These are phyloP conservation scores for Lasioglossum leucozonium DNA, from an alignment of 2,888 invertebrate genomes.

Conservation along the genomic window DNA sequence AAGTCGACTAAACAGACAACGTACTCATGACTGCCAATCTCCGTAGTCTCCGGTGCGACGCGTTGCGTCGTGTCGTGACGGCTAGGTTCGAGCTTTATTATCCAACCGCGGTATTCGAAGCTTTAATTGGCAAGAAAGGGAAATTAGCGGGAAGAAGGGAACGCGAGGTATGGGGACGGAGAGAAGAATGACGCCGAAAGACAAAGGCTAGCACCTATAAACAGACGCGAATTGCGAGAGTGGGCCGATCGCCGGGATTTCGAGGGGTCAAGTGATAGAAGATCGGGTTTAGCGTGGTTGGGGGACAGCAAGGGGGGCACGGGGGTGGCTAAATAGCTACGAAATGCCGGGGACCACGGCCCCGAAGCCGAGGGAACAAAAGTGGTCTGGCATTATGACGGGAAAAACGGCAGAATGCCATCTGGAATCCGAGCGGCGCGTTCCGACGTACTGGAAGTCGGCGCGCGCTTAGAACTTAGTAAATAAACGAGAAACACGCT, in stretches of 20 bases:
- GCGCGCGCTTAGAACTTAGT: constrained; percentile 73
- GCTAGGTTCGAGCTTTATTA: constrained; percentile 32
- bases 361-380: constrained; percentile 64
- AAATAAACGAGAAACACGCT: constrained; percentile 67
- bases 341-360: constrained; percentile 51
- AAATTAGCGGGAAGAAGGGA: constrained; percentile 13
- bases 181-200: neutral
- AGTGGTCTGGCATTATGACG: constrained; percentile 73
- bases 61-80: no score
- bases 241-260: neutral
- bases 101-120: constrained; percentile 18
- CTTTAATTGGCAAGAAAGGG: constrained; percentile 50
- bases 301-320: neutral
- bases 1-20: neutral
- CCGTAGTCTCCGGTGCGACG: neutral
- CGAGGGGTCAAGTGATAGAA: neutral
- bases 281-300: neutral
- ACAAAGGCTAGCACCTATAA: constrained; percentile 20
- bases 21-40: neutral
- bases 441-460: constrained; percentile 63
- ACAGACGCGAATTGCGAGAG: constrained; percentile 4
- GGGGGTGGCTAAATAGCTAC: constrained; percentile 55
- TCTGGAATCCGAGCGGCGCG: constrained; percentile 69
- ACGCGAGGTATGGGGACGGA: neutral
- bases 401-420: constrained; percentile 75